phyloP scores from a whole-genome alignment of 1,140 invertebrate species.

The Homalodisca vitripennis region DNA sequence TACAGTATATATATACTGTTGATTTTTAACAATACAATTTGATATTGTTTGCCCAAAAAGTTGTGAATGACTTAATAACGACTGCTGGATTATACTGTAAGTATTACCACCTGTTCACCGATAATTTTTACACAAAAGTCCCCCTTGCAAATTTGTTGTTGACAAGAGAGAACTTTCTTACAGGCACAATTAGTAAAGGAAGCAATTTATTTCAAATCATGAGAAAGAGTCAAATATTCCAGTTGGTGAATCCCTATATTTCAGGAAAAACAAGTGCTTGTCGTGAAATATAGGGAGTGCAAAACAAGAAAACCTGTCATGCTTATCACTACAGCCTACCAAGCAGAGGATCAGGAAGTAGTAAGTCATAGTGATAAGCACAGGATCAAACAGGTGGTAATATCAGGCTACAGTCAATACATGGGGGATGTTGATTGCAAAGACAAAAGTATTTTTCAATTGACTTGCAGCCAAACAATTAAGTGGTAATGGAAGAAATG shows the following conservation, averaged over 20 bases:
- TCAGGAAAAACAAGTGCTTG: background rate
- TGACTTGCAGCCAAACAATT: too few relatives aligned
- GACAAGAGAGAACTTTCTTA: slow-evolving; percentile 5
- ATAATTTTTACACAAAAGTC: slow-evolving; percentile 27
- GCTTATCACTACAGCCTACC: background rate
- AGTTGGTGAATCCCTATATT: background rate
- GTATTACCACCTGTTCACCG: slow-evolving; percentile 24
- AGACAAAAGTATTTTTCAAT: too few relatives aligned
- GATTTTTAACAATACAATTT: too few relatives aligned
- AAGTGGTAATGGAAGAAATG: too few relatives aligned
- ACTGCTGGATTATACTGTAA: slow-evolving; percentile 15
- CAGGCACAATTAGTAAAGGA: slow-evolving; percentile 1
- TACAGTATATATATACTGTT: too few relatives aligned
- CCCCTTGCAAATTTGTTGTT: background rate
- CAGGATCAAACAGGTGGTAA: slow-evolving; percentile 15
- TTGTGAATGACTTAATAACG: slow-evolving; percentile 17
- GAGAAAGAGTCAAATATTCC: background rate
- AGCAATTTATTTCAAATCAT: background rate
- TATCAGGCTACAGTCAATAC: slow-evolving; percentile 23
- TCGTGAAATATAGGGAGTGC: slow-evolving; percentile 5
- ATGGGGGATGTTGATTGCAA: slow-evolving; percentile 31
- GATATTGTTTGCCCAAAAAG: too few relatives aligned
- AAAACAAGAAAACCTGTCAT: slow-evolving; percentile 7
- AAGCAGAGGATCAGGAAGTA: slow-evolving; percentile 9
- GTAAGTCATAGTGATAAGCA: background rate